Percentiles rank a stretch among this genome's conserved stretches.
Conservation (phyloP, 1,140 invertebrate species). For the Tetragnatha versicolor region DNA sequence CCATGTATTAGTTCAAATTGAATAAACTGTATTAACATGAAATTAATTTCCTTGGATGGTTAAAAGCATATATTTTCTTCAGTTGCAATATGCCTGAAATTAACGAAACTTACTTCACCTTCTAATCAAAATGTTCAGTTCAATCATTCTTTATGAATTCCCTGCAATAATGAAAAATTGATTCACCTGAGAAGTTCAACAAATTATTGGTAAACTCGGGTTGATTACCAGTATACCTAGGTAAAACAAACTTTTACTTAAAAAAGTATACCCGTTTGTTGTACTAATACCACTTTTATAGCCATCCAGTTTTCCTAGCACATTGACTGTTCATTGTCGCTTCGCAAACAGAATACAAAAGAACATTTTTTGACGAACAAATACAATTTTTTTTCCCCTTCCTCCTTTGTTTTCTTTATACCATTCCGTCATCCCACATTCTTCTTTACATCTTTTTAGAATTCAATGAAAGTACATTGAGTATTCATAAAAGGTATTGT, state of each 20-base stretch:
- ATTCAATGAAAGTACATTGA: slow-evolving; percentile 21
- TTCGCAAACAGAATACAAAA: slow-evolving; percentile 11
- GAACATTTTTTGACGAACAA: slow-evolving; percentile 20
- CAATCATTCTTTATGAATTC: too few species aligned
- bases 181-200: too few species aligned
- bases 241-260: not conserved
- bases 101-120: too few species aligned
- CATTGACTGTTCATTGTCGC: slow-evolving; percentile 11
- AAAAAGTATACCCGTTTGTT: not conserved
- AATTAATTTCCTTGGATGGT: too few species aligned
- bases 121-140: too few species aligned
- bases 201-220: too few species aligned
- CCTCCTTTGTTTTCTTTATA: not conserved
- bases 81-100: too few species aligned
- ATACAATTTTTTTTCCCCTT: slow-evolving; percentile 16
- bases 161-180: too few species aligned
- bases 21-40: too few species aligned
- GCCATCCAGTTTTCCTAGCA: not conserved
- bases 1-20: too few species aligned
- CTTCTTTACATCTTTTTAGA: not conserved
- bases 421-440: slow-evolving; percentile 2
- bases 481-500: slow-evolving; percentile 21
- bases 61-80: too few species aligned
- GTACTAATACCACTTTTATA: slow-evolving; percentile 4
- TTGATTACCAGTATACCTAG: too few species aligned